A percentile compares a stretch with the other conserved stretches of the same genome.
phyloP scores from a whole-genome alignment of 2,113 vertebrate species.

The Corythoichthys intestinalis region DNA sequence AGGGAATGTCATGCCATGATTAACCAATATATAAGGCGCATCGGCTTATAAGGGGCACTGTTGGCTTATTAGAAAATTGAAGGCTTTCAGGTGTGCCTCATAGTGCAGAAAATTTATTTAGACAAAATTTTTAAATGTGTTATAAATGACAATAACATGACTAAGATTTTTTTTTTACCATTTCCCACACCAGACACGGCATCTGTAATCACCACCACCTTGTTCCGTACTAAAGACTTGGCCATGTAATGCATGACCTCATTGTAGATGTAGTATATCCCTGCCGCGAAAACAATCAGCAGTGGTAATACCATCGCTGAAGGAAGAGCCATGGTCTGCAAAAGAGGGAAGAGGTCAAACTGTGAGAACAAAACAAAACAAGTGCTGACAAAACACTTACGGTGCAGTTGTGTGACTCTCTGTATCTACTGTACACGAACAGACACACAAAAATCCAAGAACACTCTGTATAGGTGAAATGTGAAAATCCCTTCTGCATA shows the following conservation, averaged over 20 bases:
- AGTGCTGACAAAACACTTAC: slow-evolving; percentile 4
- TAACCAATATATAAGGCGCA: no score
- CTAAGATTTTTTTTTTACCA: slow-evolving; percentile 70
- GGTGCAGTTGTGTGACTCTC: slow-evolving; percentile 11
- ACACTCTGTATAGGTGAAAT: not conserved
- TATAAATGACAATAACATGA: not conserved
- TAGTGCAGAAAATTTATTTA: not conserved
- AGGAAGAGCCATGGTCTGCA: slow-evolving; percentile 77
- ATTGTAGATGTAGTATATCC: slow-evolving; percentile 87
- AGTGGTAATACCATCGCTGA: slow-evolving; percentile 79
- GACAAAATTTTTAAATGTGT: not conserved
- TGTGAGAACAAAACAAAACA: not conserved
- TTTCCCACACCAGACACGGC: slow-evolving; percentile 87
- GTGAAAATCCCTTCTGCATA: not conserved
- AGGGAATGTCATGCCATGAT: no score
- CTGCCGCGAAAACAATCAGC: slow-evolving; percentile 82
- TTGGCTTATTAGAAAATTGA: no score
- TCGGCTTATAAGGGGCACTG: no score
- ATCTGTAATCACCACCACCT: slow-evolving; percentile 92
- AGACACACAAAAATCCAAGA: not conserved
- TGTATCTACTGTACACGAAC: not conserved
- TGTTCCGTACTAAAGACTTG: slow-evolving; percentile 87
- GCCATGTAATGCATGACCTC: slow-evolving; percentile 82
- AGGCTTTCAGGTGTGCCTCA: no score
- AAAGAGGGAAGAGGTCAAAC: slow-evolving; percentile 30